Evolutionary conservation across 1,140 invertebrate species (phyloP), one percentile per base, ranked within the genome.

Genomic region (Drosophila teissieri): DNA sequence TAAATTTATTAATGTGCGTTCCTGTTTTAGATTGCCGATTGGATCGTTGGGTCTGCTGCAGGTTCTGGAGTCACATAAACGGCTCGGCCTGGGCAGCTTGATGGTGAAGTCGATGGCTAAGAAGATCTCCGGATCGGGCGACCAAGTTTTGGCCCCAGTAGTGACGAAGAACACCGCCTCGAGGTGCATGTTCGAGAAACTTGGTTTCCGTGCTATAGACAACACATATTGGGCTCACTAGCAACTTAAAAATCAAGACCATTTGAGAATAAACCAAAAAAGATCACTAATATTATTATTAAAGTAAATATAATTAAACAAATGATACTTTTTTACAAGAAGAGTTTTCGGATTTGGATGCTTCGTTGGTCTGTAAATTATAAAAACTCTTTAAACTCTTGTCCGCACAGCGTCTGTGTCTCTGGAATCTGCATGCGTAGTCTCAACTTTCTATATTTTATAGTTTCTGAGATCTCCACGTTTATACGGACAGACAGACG

Each of bases 171-270:
- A 92, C 48, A 58, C 60, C 4, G 48, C 89, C 1, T 92, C 91
- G 0, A 77, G 68, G 12, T 62, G 64, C 15, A 91, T 92, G 91
- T 92, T 92, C 46, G 77, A 90, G 17, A 92, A 90, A 60, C 55
- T 92, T 3, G 91, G 91, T 1, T 91, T 92, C 27, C 24, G 72
- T 34, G 3, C 55, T 6, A 85, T 91, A 11, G 91, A 91, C 56
- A 39, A 22, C 7, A 58, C 72, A 1, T 61, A 86, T 48, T 86
- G 83, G 83, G 56, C 57, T n/a, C 15, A 19, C 8, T 52, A 36
- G 15, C 15, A n/a, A 31, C 4, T 8, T 40, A 17, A 7, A 8
- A 31, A 7, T 1, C 24, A 1, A 31, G 27, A 31, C 27, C 27
- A 31, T 8, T 8, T 8, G 7, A 7, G 7, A 31, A 8, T 1